A percentile compares a stretch with the other conserved stretches of the same genome.
Evolutionary conservation across 2,113 vertebrate species (phyloP).

Genomic region (Phrynocephalus versicolor): DNA sequence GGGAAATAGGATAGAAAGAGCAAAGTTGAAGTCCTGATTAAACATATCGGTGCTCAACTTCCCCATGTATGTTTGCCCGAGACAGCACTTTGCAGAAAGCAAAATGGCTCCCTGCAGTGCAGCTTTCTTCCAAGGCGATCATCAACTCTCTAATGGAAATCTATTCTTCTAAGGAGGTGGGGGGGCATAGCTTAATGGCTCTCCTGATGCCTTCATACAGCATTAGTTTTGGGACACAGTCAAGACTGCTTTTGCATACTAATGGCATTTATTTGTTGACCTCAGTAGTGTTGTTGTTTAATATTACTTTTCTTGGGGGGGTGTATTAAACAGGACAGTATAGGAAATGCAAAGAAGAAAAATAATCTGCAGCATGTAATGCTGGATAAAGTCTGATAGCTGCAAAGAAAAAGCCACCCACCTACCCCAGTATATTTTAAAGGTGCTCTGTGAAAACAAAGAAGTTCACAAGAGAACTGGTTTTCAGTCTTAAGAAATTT

Average conservation of each 20-base stretch:
- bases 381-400: not conserved
- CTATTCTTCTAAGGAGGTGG: not conserved
- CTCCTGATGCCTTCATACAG: not conserved
- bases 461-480: not conserved
- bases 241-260: not conserved
- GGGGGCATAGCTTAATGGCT: conserved; percentile 1
- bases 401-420: not conserved
- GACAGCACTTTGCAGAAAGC: not conserved
- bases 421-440: not conserved
- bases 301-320: not conserved
- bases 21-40: not conserved
- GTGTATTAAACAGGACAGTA: not conserved
- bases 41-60: not conserved
- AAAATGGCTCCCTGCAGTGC: conserved; percentile 25
- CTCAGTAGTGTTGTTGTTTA: not conserved
- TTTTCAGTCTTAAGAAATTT: not conserved
- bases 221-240: not conserved
- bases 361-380: not conserved
- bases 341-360: not conserved
- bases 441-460: not conserved
- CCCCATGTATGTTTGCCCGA: not conserved
- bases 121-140: conserved; percentile 27
- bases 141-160: conserved; percentile 13
- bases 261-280: conserved; percentile 20
- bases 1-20: not conserved